These are phyloP conservation scores for Protomyctophum bolini DNA, from an alignment of 2,113 vertebrate genomes.

Conservation along the genomic window DNA sequence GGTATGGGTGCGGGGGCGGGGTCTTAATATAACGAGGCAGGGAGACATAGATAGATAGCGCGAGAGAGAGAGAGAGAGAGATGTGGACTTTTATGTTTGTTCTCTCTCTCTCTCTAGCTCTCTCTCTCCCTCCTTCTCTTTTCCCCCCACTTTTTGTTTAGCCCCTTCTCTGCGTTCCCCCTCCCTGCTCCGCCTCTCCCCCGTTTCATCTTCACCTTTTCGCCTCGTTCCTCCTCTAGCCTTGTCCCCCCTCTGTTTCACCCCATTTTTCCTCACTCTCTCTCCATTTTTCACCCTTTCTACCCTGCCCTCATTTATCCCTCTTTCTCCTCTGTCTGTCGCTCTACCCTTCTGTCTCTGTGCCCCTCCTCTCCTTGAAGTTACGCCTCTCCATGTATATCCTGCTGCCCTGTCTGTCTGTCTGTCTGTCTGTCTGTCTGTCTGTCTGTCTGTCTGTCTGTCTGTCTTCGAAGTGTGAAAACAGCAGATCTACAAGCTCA, in stretches of 20 bases:
- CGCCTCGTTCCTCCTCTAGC: conserved; percentile 37
- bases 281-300: conserved; percentile 43
- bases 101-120: background rate
- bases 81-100: background rate
- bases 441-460: background rate
- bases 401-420: background rate
- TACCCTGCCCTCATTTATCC: conserved; percentile 54
- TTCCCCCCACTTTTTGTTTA: background rate
- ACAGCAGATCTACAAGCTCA: too few relatives aligned
- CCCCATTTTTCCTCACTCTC: conserved; percentile 55
- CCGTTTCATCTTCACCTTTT: conserved; percentile 7
- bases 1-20: background rate
- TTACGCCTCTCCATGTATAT: background rate
- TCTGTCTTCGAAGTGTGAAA: too few relatives aligned
- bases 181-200: background rate
- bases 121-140: conserved; percentile 6
- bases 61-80: conserved; percentile 7
- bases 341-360: conserved; percentile 34
- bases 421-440: background rate
- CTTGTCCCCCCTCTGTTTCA: conserved; percentile 32
- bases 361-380: conserved; percentile 39
- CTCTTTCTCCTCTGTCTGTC: conserved; percentile 37
- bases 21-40: background rate
- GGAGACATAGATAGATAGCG: background rate
- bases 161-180: background rate